These are phyloP conservation scores for Darevskia mixta DNA, from an alignment of 2,797 vertebrate species.

Conservation along the genomic window DNA sequence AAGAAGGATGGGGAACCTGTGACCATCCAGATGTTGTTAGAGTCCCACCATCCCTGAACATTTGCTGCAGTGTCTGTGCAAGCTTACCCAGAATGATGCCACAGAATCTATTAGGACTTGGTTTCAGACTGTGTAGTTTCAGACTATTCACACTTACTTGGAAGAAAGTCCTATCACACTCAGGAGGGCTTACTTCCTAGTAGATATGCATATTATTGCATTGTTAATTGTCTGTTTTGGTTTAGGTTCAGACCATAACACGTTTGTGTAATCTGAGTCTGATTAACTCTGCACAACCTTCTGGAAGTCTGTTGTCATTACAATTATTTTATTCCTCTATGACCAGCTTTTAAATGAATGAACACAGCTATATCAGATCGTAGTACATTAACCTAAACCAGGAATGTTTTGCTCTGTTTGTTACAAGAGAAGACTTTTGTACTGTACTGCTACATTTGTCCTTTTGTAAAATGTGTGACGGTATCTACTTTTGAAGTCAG, in stretches of 20 bases:
- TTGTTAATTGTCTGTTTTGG: not conserved
- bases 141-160: too few species aligned
- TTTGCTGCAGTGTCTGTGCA: too few species aligned
- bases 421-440: not conserved
- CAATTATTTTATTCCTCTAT: not conserved
- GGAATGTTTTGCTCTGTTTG: not conserved
- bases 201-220: too few species aligned
- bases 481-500: not conserved
- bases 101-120: not conserved
- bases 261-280: not conserved
- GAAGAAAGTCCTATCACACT: too few species aligned
- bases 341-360: not conserved
- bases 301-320: not conserved
- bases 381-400: not conserved
- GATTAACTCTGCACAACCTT: not conserved
- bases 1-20: too few species aligned
- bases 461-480: slow-evolving; percentile 20
- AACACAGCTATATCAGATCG: too few species aligned
- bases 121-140: too few species aligned
- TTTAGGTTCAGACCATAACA: not conserved
- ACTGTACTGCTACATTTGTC: not conserved
- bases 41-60: too few species aligned
- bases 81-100: not conserved
- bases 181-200: too few species aligned
- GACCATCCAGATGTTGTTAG: too few species aligned